phyloP scores from a whole-genome alignment of 2,888 invertebrate species.

The Amiota communis region DNA sequence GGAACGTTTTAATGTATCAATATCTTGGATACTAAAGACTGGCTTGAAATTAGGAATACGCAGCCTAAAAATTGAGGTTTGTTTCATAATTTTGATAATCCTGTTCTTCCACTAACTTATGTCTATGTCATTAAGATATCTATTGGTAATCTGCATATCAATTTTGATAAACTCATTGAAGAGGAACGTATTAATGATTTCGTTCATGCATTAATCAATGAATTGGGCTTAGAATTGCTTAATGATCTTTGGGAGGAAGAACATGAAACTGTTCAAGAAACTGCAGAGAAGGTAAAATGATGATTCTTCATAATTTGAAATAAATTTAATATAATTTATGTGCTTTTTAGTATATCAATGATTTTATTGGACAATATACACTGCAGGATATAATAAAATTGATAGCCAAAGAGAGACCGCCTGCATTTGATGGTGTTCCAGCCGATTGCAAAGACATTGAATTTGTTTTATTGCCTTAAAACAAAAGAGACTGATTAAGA shows the following conservation, averaged over 20 bases:
- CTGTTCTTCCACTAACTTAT: not conserved
- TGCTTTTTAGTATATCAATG: constrained; percentile 57
- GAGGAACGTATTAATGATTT: constrained; percentile 66
- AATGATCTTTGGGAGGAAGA: constrained; percentile 64
- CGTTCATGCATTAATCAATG: constrained; percentile 64
- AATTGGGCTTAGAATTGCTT: constrained; percentile 65
- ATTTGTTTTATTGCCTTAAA: too few species aligned
- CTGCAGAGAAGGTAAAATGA: constrained; percentile 54
- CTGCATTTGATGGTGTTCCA: constrained; percentile 67
- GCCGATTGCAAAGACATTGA: constrained; percentile 58
- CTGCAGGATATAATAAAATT: constrained; percentile 55
- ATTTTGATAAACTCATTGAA: constrained; percentile 62
- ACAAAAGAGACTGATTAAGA: too few species aligned
- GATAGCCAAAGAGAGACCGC: constrained; percentile 53
- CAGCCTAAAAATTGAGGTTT: constrained; percentile 57
- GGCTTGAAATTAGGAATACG: constrained; percentile 52
- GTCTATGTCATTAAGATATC: constrained; percentile 41
- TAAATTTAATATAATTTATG: not conserved
- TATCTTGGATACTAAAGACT: constrained; percentile 56
- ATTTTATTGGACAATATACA: constrained; percentile 49
- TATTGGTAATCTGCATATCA: constrained; percentile 55
- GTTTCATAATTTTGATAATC: not conserved
- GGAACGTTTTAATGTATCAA: constrained; percentile 47
- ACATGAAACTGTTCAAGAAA: constrained; percentile 46
- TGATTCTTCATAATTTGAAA: not conserved